A percentile compares a stretch with the other conserved stretches of the same genome.
Evolutionary conservation across 2,888 invertebrate genomes (phyloP).

Genomic region (Tipula confusa): DNA sequence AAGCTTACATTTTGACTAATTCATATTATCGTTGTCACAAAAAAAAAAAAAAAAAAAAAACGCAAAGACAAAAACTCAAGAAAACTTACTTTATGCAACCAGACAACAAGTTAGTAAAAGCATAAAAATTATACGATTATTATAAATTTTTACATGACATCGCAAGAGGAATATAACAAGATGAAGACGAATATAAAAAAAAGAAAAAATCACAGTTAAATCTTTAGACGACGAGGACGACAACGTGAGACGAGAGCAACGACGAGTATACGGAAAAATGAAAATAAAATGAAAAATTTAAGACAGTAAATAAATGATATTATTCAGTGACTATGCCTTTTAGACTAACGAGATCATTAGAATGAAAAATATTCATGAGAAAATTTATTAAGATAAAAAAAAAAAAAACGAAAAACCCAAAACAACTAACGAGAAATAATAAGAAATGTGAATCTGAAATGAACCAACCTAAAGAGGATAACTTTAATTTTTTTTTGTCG

Average conservation of each 20-base stretch:
- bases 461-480: neutral
- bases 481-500: neutral
- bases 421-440: neutral
- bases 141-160: conserved; percentile 16
- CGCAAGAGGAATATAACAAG: neutral
- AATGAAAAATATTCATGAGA: conserved; percentile 25
- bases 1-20: neutral
- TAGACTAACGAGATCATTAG: conserved; percentile 25
- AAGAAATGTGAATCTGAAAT: conserved; percentile 25
- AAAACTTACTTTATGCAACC: neutral
- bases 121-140: conserved; percentile 25
- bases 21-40: neutral
- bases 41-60: neutral
- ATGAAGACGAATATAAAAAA: neutral
- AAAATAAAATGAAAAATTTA: neutral
- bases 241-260: neutral
- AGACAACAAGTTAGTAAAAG: conserved; percentile 3
- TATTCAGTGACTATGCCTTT: conserved; percentile 20
- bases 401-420: neutral
- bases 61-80: neutral
- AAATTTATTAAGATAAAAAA: conserved; percentile 25
- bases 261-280: neutral
- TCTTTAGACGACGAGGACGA: neutral
- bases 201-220: neutral
- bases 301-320: conserved; percentile 25